Evolutionary conservation across 1,140 invertebrate genomes (phyloP), one percentile per base, ranked within the genome.

Genomic region (Geopemphigus sp.): DNA sequence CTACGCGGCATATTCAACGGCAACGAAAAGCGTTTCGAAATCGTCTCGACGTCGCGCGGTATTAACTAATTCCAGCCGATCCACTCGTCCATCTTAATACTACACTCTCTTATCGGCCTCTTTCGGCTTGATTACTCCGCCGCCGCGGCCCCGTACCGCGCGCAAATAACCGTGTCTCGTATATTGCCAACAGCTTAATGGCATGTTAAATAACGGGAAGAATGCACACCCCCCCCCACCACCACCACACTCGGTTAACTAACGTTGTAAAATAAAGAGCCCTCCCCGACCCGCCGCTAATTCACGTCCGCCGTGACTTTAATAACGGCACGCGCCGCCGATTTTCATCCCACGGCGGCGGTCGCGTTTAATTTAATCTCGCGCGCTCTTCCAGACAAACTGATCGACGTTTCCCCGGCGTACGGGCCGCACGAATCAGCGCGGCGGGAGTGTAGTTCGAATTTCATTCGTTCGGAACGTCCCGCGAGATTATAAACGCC

Each of bases 121-220:
- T 68, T 68, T 68, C 64, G 64, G 14, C 39, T 68, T 39, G n/a
- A 68, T 47, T 68, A 39, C 64, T 68, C 64, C 15, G 39, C 39
- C 39, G 64, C n/a, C 5, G 63, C 15, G n/a, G n/a, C n/a, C n/a
- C n/a, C 45, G 17, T 39, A 66, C 32, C 63, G 32, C 63, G n/a
- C 47, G 32, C 32, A 68, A 47, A 68, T 47, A n/a, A 22, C 12
- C 39, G n/a, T 15, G 12, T 32, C 64, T n/a, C n/a, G n/a, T n/a
- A 47, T 68, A 24, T 64, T 64, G 63, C 29, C 63, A 39, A 64
- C 64, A 32, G 29, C 29, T 47, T 68, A 66, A 68, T 39, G 64
- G n/a, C 64, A 68, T 39, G 64, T 68, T 68, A 68, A 68, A 68
- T 39, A 39, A 61, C 14, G 24, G 26, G 8, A 15, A 15, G 24